These are phyloP conservation scores for Pipistrellus pygmaeus DNA, from an alignment of 2,797 vertebrate species.

Conservation along the genomic window DNA sequence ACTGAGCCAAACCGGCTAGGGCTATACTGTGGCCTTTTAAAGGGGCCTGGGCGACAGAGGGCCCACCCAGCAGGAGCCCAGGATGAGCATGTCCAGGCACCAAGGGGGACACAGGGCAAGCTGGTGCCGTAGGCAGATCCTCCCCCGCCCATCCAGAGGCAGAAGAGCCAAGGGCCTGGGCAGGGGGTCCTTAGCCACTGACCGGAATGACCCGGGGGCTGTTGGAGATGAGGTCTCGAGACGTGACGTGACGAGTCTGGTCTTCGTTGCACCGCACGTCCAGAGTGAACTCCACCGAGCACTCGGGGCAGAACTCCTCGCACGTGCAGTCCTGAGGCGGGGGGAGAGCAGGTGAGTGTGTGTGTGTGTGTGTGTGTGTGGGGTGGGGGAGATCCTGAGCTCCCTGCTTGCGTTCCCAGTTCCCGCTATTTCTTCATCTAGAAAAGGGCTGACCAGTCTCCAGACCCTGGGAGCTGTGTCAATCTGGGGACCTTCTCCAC, in stretches of 20 bases:
- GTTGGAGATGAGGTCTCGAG: constrained; percentile 96
- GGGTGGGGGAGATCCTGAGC: not conserved
- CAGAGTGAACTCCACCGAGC: constrained; percentile 97
- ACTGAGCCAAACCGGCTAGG: too few relatives aligned
- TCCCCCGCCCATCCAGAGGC: not conserved
- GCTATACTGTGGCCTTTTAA: not conserved
- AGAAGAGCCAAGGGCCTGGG: not conserved
- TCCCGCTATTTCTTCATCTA: not conserved
- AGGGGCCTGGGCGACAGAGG: not conserved
- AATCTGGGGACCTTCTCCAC: not conserved
- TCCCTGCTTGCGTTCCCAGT: not conserved
- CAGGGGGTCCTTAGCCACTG: constrained; percentile 61
- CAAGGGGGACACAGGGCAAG: not conserved
- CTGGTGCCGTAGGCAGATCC: not conserved
- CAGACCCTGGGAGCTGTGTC: not conserved
- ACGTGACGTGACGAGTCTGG: constrained; percentile 97
- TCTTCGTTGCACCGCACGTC: constrained; percentile 97
- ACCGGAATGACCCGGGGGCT: constrained; percentile 97
- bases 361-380: too few relatives aligned
- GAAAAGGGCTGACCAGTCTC: not conserved
- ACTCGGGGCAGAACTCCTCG: constrained; percentile 98
- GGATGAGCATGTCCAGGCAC: not conserved
- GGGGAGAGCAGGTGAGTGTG: accelerated
- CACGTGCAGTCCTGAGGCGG: constrained; percentile 95
- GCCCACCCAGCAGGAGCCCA: not conserved